Percentiles rank a stretch among this genome's conserved stretches.
Conservation (phyloP, 2,113 vertebrate genomes). For the Desmodus rotundus region DNA sequence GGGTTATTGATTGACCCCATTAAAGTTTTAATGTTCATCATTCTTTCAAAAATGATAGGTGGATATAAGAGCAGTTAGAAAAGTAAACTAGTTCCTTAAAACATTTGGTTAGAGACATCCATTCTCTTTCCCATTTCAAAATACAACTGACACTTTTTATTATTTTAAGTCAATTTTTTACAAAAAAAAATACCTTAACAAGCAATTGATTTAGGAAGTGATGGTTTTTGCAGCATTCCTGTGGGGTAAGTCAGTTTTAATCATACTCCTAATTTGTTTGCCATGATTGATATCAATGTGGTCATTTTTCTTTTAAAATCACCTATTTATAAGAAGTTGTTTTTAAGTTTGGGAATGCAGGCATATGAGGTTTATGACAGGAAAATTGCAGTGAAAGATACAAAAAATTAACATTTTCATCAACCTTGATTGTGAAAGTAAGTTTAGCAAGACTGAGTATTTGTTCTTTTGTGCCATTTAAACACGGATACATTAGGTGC, state of each 20-base stretch:
- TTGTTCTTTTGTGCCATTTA: slow-evolving; percentile 16
- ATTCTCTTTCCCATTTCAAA: not conserved
- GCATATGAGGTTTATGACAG: not conserved
- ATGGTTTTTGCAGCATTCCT: not conserved
- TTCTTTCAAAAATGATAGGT: not conserved
- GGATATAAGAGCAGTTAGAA: not conserved
- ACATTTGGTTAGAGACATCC: not conserved
- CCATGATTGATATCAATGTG: not conserved
- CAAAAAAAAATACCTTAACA: not conserved
- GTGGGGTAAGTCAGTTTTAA: not conserved
- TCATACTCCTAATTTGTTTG: not conserved
- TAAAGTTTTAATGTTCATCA: not conserved
- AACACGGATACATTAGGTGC: not conserved
- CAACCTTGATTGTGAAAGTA: not conserved
- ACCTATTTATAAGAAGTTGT: not conserved
- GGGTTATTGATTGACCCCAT: not conserved
- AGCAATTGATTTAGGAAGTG: not conserved
- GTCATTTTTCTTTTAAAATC: not conserved
- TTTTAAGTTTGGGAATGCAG: not conserved
- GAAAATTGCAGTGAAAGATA: not conserved
- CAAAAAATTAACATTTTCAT: not conserved
- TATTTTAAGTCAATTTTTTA: not conserved
- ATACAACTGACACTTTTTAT: not conserved
- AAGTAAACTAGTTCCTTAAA: not conserved
- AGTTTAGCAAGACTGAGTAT: not conserved